Evolutionary conservation across 2,797 vertebrate genomes (phyloP), one percentile per base, ranked within the genome.

Genomic region (Leptatherina wallacei): DNA sequence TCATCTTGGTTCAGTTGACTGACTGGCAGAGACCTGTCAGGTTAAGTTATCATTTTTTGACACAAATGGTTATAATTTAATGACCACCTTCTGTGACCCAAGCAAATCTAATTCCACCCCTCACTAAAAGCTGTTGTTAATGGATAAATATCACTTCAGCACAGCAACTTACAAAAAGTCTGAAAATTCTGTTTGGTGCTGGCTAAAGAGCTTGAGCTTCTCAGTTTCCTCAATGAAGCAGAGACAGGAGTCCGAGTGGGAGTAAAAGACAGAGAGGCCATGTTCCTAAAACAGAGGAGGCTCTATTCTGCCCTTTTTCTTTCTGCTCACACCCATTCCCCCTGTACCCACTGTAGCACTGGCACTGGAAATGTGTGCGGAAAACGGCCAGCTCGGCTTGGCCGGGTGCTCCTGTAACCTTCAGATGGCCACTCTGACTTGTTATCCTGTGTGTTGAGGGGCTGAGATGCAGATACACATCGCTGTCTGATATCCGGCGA

Each of bases 341-440:
- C 3, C 18, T 80, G 90, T 93, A 94, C 56, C 95, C 95, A n/a
- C 80, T 92, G 89, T 96, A 96, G 88, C 95, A 96, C 44, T 96
- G 95, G 78, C 95, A 96, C 75, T 87, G 90, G 83, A 96, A 96
- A 71, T 95, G 85, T 27, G 71, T 55, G 2, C 7, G 88, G 68
- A 94, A 90, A 65, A 74, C 16, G 2, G 76, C 68, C 64, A 83
- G 75, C 60, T 95, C 93, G 0, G 79, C 82, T n/a, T 59, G 61
- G 24, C 90, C 80, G 14, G 88, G 84, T 38, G 4, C 29, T 27
- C 95, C 94, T 0, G 30, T 76, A 20, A 94, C 94, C 32, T 81
- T 90, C 13, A 95, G 78, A 13, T 36, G 79, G 42, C 88, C 80
- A 2, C 40, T 85, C 62, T 83, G 83, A 42, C 80, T 81, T 29